A percentile compares a stretch with the other conserved stretches of the same genome.
phyloP scores from a whole-genome alignment of 2,888 invertebrate species.

The Aleiodes leptofemur region DNA sequence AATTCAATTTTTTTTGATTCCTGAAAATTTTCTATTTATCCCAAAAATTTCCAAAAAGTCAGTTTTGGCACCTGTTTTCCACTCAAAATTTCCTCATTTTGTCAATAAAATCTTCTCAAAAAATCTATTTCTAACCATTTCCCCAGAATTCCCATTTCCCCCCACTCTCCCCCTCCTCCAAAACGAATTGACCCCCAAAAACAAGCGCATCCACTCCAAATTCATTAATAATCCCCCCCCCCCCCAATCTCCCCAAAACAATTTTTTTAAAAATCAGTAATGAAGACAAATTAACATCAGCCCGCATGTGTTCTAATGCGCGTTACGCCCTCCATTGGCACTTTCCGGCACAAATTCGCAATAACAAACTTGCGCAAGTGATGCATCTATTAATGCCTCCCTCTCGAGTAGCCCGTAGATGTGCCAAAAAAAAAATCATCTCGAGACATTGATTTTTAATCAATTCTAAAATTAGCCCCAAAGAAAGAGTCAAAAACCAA shows the following conservation, averaged over 20 bases:
- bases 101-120: too few species aligned
- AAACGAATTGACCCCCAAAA: too few species aligned
- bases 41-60: too few species aligned
- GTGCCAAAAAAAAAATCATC: constrained; percentile 7
- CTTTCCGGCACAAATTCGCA: constrained; percentile 20
- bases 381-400: constrained; percentile 17
- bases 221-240: too few species aligned
- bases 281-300: constrained; percentile 9
- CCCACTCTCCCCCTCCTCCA: too few species aligned
- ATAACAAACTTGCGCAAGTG: constrained; percentile 28
- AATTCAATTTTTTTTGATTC: too few species aligned
- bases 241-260: neutral
- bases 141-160: too few species aligned
- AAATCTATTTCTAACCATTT: too few species aligned
- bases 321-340: constrained; percentile 5
- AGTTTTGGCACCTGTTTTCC: too few species aligned
- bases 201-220: too few species aligned
- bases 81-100: too few species aligned
- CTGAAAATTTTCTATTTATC: too few species aligned
- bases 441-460: constrained; percentile 41
- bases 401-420: constrained; percentile 23
- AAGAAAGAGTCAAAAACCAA: neutral
- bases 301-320: constrained; percentile 31
- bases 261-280: constrained; percentile 8
- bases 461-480: neutral